phyloP scores from a whole-genome alignment of 2,888 invertebrate genomes.

The Branchinecta sandiegonensis region DNA sequence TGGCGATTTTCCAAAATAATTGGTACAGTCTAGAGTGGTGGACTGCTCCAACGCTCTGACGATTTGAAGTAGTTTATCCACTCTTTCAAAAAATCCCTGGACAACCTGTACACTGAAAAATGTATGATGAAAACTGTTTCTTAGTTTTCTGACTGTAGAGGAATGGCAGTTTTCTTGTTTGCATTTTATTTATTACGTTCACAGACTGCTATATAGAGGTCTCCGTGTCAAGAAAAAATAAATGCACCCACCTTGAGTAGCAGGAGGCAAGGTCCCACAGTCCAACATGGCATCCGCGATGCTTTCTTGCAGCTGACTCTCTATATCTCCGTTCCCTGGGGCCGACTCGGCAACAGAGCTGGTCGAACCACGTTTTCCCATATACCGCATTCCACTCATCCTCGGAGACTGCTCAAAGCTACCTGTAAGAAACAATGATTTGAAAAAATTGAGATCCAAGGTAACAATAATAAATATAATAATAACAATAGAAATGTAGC shows the following conservation, averaged over 20 bases:
- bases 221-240: neutral
- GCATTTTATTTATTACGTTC: too few species aligned
- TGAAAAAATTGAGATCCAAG: neutral
- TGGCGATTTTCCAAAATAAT: too few species aligned
- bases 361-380: constrained; percentile 19
- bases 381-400: constrained; percentile 34
- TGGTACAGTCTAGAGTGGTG: too few species aligned
- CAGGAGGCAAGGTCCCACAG: constrained; percentile 43
- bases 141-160: too few species aligned
- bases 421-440: constrained; percentile 40
- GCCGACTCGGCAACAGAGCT: constrained; percentile 41
- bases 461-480: neutral
- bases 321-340: constrained; percentile 34
- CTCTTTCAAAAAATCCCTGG: too few species aligned
- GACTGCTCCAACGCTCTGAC: too few species aligned
- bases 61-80: too few species aligned
- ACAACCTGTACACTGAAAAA: too few species aligned
- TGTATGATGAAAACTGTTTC: too few species aligned
- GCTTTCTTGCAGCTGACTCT: constrained; percentile 69
- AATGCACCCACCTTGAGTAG: constrained; percentile 32
- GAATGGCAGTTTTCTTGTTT: too few species aligned
- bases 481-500: constrained; percentile 1
- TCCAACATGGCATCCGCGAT: constrained; percentile 90
- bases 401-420: constrained; percentile 81
- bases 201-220: too few species aligned